Percentiles rank a stretch among this genome's conserved stretches.
These are phyloP conservation scores for Lasioglossum villosulum DNA, from an alignment of 2,888 invertebrate species.

Conservation along the genomic window DNA sequence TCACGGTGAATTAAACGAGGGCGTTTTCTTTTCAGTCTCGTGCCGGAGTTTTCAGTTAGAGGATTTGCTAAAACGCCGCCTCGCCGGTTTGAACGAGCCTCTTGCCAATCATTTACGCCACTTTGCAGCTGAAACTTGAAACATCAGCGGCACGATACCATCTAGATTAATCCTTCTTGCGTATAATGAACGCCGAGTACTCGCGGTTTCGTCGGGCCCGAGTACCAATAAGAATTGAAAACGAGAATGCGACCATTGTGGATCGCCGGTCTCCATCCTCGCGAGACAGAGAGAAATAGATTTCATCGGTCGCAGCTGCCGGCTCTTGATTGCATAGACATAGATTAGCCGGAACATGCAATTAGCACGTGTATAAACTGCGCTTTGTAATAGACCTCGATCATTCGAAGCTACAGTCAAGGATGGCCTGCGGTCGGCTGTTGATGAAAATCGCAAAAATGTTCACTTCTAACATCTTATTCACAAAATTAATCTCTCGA, in stretches of 20 bases:
- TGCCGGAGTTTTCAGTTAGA: neutral
- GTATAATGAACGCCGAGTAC: conserved; percentile 46
- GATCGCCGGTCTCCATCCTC: conserved; percentile 3
- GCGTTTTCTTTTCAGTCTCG: neutral
- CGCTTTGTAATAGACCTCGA: conserved; percentile 37
- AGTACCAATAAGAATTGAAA: conserved; percentile 42
- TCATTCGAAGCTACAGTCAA: conserved; percentile 12
- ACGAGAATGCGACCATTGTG: conserved; percentile 6
- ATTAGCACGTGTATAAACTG: conserved; percentile 44
- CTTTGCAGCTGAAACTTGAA: conserved; percentile 22
- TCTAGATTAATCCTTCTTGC: conserved; percentile 50
- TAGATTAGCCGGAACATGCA: conserved; percentile 43
- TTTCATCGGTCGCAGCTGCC: conserved; percentile 25
- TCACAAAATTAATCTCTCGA: too few relatives aligned
- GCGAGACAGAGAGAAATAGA: neutral
- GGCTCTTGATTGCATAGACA: conserved; percentile 30
- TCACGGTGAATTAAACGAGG: conserved; percentile 18
- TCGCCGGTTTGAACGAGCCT: neutral
- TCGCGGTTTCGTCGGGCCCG: conserved; percentile 12
- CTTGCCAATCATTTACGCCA: conserved; percentile 41
- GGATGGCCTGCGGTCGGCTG: neutral
- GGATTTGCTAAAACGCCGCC: neutral
- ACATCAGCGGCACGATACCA: conserved; percentile 37
- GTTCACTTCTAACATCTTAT: neutral
- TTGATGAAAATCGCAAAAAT: neutral